Evolutionary conservation across 2,113 vertebrate species (phyloP), one percentile per base, ranked within the genome.

Genomic region (Pelusios castaneus): DNA sequence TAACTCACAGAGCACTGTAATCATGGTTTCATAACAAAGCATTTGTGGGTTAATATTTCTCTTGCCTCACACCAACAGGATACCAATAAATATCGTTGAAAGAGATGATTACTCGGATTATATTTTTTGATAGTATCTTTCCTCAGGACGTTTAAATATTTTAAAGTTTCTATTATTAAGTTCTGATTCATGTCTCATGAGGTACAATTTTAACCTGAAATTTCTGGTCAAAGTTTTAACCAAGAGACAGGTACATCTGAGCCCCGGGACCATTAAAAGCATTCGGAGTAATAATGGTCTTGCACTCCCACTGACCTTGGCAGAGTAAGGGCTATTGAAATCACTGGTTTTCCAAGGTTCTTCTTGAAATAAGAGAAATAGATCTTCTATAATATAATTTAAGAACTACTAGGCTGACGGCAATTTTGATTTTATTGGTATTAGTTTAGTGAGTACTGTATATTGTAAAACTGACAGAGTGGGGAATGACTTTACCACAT

Each of bases 391-490:
- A 89, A 83, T 87, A 76, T 94, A 93, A 87, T 95, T 88, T 91
- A 94, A 94, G 60, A 96, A 88, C 85, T 95, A 83, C 81, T 60
- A 95, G 73, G 80, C 6, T 89, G 92, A 95, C 75, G 81, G 93
- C 80, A 94, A 90, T 96, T 95, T 84, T 77, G 95, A 94, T 93
- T 96, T 94, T 92, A 96, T 87, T 95, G 92, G 79, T 91, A 91
- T 90, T 95, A 97, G 96, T 94, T 96, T 96, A 97, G 93, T 91
- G 92, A 97, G 89, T n/a, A 56, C 75, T 80, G 63, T 82, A 94
- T 97, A 95, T 88, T 91, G 84, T 95, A 94, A 97, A 96, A 92
- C 90, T 89, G 94, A 95, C 55, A 88, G 91, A 94, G 93, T 96
- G 88, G 95, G 93, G 91, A 96, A 96, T 89, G 47, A 93, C 91